Conservation (phyloP, 2,113 vertebrate species). For the Malurus cyaneus region DNA sequence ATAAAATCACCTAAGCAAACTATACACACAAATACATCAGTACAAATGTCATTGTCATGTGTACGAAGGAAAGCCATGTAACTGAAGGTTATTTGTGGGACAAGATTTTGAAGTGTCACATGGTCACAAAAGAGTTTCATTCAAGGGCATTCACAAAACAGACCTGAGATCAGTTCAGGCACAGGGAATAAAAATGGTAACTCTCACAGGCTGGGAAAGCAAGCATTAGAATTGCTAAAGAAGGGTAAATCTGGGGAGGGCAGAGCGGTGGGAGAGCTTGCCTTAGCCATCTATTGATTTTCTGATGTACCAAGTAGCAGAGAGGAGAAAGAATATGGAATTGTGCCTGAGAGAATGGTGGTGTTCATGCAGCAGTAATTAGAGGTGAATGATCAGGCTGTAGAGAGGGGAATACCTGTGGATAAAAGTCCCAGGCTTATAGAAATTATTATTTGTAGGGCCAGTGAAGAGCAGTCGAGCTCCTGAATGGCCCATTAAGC, state of each 20-base stretch:
- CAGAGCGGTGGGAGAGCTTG: background rate
- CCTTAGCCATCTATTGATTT: slow-evolving; percentile 28
- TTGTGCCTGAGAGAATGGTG: background rate
- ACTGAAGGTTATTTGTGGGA: background rate
- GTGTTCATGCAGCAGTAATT: slow-evolving; percentile 26
- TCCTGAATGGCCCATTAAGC: slow-evolving; percentile 37
- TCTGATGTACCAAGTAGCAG: background rate
- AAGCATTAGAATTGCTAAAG: background rate
- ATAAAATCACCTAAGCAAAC: background rate
- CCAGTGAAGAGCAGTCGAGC: background rate
- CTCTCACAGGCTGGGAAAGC: background rate
- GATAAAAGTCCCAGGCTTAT: slow-evolving; percentile 5
- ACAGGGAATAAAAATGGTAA: background rate
- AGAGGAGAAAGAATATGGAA: background rate
- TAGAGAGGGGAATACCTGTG: slow-evolving; percentile 6
- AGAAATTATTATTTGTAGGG: slow-evolving; percentile 39
- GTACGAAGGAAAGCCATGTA: background rate
- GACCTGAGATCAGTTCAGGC: background rate
- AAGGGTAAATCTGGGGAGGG: background rate
- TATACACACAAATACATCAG: background rate
- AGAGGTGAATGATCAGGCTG: slow-evolving; percentile 25
- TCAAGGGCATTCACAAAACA: background rate
- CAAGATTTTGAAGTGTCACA: background rate
- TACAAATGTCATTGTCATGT: background rate
- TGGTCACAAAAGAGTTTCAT: background rate